Percentiles rank a stretch among this genome's conserved stretches.
Conservation (phyloP, 2,888 invertebrate species). For the Drosophila cognata region DNA sequence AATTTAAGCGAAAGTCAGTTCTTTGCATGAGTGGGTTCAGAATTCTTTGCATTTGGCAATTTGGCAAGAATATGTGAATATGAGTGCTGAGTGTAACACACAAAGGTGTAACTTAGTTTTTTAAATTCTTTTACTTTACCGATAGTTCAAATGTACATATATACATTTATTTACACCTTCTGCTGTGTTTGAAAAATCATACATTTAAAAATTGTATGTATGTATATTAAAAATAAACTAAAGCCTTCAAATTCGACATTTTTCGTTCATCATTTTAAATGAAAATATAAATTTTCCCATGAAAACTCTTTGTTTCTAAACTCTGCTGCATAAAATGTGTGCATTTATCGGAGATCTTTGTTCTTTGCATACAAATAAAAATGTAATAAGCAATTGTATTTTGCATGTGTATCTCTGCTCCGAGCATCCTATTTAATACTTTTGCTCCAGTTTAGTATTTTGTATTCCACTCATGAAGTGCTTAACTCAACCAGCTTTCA, state of each 20-base stretch:
- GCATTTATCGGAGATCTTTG: not conserved
- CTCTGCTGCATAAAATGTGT: not conserved
- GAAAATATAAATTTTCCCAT: not conserved
- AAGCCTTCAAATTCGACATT: not conserved
- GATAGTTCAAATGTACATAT: not conserved
- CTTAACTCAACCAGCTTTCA: conserved; percentile 63
- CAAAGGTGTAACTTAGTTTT: too few species aligned
- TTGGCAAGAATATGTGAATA: not conserved
- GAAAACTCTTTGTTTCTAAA: not conserved
- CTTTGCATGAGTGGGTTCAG: not conserved
- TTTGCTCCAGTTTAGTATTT: conserved; percentile 32
- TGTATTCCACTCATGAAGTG: conserved; percentile 26
- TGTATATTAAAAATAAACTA: not conserved
- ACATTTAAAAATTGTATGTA: not conserved
- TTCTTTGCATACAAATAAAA: not conserved
- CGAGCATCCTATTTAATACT: conserved; percentile 18
- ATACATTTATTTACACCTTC: not conserved
- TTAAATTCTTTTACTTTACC: too few species aligned
- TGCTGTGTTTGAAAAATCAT: not conserved
- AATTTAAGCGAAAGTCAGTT: not conserved
- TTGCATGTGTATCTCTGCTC: not conserved
- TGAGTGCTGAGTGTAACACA: not conserved
- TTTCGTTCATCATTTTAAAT: not conserved
- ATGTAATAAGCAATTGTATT: not conserved
- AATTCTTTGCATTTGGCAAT: not conserved